Percentiles rank a stretch among this genome's conserved stretches.
Evolutionary conservation across 2,113 vertebrate genomes (phyloP).

Genomic region (Chunga burmeisteri): DNA sequence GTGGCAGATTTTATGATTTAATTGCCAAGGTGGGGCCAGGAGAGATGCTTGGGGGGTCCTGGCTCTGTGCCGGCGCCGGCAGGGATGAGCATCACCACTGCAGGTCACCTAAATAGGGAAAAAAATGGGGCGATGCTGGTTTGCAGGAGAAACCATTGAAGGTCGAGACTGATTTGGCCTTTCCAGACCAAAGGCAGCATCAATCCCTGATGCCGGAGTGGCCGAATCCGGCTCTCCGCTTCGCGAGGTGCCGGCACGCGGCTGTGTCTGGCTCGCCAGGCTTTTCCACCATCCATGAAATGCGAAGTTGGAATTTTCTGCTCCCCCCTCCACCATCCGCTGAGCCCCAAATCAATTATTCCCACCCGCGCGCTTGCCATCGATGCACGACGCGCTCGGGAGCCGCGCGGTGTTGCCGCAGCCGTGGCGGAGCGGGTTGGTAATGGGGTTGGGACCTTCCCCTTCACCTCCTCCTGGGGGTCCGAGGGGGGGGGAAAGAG

Average conservation of each 20-base stretch:
- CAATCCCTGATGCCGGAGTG: not conserved
- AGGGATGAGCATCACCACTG: not conserved
- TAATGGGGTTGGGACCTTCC: rapidly evolving
- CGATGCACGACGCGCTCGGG: not conserved
- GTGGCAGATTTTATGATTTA: not conserved
- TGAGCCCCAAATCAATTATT: not conserved
- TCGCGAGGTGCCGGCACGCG: not conserved
- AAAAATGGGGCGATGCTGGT: not conserved
- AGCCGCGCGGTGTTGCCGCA: not conserved
- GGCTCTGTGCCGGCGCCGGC: rapidly evolving
- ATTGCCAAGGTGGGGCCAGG: not conserved
- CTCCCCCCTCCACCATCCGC: not conserved
- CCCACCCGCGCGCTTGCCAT: not conserved
- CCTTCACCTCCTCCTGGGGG: not conserved
- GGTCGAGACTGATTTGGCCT: not conserved
- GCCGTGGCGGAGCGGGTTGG: not conserved
- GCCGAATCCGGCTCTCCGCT: not conserved
- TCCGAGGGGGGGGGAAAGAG: rapidly evolving
- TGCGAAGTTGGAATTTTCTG: not conserved
- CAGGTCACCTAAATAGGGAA: not conserved
- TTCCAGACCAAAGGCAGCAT: not conserved
- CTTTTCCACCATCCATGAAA: not conserved
- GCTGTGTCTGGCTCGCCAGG: not conserved
- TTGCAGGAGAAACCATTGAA: not conserved
- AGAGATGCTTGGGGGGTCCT: not conserved